A percentile compares a stretch with the other conserved stretches of the same genome.
These are phyloP conservation scores for Catocala nupta DNA, from an alignment of 2,888 invertebrate genomes.

Conservation along the genomic window DNA sequence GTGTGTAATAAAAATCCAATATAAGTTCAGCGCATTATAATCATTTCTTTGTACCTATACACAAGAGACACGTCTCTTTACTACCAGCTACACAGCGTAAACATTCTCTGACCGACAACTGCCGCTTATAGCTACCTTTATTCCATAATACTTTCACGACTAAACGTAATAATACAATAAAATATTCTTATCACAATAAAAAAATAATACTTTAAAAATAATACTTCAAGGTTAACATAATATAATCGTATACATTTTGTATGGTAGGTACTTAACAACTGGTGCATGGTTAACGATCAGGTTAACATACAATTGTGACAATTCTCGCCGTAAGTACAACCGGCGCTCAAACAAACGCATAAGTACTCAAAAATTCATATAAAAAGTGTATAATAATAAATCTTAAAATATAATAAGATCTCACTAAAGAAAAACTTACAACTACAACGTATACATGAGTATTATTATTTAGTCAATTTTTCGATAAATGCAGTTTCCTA, in stretches of 20 bases:
- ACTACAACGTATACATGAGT: conserved; percentile 86
- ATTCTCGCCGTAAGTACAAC: conserved; percentile 68
- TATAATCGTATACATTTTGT: conserved; percentile 78
- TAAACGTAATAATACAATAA: conserved; percentile 78
- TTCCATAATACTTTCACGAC: conserved; percentile 79
- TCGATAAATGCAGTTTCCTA: conserved; percentile 83
- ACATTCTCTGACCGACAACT: conserved; percentile 75
- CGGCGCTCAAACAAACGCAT: conserved; percentile 60
- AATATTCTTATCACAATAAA: conserved; percentile 84
- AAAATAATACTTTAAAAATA: conserved; percentile 85
- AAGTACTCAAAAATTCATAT: conserved; percentile 66
- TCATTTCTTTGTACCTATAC: conserved; percentile 86
- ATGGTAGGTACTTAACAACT: conserved; percentile 62
- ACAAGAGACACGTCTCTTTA: conserved; percentile 70
- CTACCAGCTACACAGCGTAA: conserved; percentile 83
- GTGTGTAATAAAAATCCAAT: conserved; percentile 50
- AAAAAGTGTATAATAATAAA: conserved; percentile 63
- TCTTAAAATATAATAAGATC: conserved; percentile 72
- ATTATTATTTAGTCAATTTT: conserved; percentile 80
- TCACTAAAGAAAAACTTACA: conserved; percentile 82
- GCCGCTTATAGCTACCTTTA: conserved; percentile 80
- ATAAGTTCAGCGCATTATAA: conserved; percentile 82
- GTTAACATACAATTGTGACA: conserved; percentile 51
- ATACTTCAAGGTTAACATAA: conserved; percentile 82
- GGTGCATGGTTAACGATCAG: conserved; percentile 62